Evolutionary conservation across 1,140 invertebrate species (phyloP), one percentile per base, ranked within the genome.

Genomic region (Proctacanthus coquilletti): DNA sequence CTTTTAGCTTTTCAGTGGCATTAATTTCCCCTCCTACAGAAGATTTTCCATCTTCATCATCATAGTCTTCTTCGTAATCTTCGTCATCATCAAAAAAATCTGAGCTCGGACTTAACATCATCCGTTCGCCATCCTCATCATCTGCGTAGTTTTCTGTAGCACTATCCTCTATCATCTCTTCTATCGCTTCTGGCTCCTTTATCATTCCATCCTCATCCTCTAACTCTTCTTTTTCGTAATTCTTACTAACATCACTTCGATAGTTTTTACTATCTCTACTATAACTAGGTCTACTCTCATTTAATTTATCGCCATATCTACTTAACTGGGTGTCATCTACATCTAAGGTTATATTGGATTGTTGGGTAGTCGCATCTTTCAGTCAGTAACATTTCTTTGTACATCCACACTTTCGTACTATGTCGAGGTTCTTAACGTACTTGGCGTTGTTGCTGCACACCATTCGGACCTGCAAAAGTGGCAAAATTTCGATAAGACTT

Each of bases 391-490:
- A 86, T 66, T 85, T 85, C 60, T 82, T 80, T 42, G 77, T 76
- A 64, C 83, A 86, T 39, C 80, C 78, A 61, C 83, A 97, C 63
- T 94, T 95, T 51, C 91, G 77, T 54, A 97, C 85, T 52, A 97
- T 84, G 54, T 95, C 87, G 51, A 98, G 78, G 56, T 94, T 84
- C 71, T 92, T 91, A 55, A 87, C 86, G 70, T 89, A 94, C 34
- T 84, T 80, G 39, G 79, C 84, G 34, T 91, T 89, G 61, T 96
- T 81, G 46, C 77, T 74, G 66, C 93, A 98, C 50, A 91, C 80
- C 41, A 96, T 72, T 44, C 88, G 82, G 40, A 82, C 75, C 79
- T 82, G 60, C 11, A 45, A 47, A 39, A 42, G 17, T 40, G 14
- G 36, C 35, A 33, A 35, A 44, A n/a, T n/a, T n/a, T n/a, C n/a